phyloP scores from a whole-genome alignment of 1,140 invertebrate species.

The Bombus fervidus region DNA sequence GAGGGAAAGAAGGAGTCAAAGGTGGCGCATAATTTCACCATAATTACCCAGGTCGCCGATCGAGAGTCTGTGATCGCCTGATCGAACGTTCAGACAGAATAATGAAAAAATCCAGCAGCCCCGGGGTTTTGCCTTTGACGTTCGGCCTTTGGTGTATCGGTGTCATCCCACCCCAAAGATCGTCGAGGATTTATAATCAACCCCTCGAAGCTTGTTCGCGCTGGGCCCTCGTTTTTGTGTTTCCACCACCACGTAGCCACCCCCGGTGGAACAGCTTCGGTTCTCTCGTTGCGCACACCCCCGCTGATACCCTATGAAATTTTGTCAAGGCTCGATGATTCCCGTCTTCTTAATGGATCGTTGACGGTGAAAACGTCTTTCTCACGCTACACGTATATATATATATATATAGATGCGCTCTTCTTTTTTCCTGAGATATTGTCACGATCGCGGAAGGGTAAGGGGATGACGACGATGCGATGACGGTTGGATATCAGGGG shows the following conservation, averaged over 20 bases:
- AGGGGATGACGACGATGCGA: background rate
- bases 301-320: constrained; percentile 2
- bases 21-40: constrained; percentile 36
- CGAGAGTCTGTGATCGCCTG: background rate
- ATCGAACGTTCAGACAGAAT: constrained; percentile 34
- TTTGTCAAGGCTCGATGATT: constrained; percentile 11
- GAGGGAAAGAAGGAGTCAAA: constrained; percentile 1
- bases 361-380: constrained; percentile 29
- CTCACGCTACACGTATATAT: background rate
- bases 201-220: constrained; percentile 8
- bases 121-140: constrained; percentile 30
- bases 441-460: background rate
- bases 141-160: constrained; percentile 30
- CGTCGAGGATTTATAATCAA: constrained; percentile 46
- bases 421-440: constrained; percentile 1
- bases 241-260: background rate
- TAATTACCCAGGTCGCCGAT: constrained; percentile 19
- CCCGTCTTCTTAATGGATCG: constrained; percentile 39
- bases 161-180: constrained; percentile 28
- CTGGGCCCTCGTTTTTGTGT: constrained; percentile 18
- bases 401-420: background rate
- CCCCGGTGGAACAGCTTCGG: background rate
- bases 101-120: constrained; percentile 7
- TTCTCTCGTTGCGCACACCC: background rate
- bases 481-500: background rate